Conservation (phyloP, 1,140 invertebrate genomes). For the Zaprionus ghesquierei region DNA sequence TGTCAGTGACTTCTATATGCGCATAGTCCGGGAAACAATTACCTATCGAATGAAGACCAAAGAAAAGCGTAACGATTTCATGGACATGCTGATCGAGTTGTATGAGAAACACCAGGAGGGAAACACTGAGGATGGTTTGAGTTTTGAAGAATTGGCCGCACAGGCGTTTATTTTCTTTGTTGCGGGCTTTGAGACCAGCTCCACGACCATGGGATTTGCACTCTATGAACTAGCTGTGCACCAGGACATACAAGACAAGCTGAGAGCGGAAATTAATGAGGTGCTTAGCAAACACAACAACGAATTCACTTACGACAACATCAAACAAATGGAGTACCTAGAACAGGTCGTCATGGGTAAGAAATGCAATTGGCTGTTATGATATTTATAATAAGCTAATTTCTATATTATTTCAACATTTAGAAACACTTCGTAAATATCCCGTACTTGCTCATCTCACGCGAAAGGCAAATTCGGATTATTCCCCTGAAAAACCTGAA, state of each 20-base stretch:
- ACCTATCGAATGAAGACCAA: constrained; percentile 83
- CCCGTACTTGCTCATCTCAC: constrained; percentile 85
- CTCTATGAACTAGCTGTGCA: constrained; percentile 86
- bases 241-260: constrained; percentile 85
- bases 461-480: constrained; percentile 84
- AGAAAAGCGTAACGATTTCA: constrained; percentile 84
- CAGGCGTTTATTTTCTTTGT: constrained; percentile 86
- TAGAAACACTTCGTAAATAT: constrained; percentile 87
- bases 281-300: constrained; percentile 83
- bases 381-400: not conserved
- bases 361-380: not conserved
- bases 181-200: constrained; percentile 88
- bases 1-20: constrained; percentile 83
- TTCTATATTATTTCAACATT: not conserved
- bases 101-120: constrained; percentile 60
- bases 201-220: constrained; percentile 85
- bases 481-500: constrained; percentile 84
- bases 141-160: constrained; percentile 81
- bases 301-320: constrained; percentile 84
- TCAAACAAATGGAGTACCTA: constrained; percentile 86
- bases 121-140: constrained; percentile 46
- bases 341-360: constrained; percentile 86
- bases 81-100: constrained; percentile 84
- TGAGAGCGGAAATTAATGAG: constrained; percentile 85
- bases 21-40: constrained; percentile 83